phyloP scores from a whole-genome alignment of 2,113 vertebrate species.

The Cranoglanis bouderius region DNA sequence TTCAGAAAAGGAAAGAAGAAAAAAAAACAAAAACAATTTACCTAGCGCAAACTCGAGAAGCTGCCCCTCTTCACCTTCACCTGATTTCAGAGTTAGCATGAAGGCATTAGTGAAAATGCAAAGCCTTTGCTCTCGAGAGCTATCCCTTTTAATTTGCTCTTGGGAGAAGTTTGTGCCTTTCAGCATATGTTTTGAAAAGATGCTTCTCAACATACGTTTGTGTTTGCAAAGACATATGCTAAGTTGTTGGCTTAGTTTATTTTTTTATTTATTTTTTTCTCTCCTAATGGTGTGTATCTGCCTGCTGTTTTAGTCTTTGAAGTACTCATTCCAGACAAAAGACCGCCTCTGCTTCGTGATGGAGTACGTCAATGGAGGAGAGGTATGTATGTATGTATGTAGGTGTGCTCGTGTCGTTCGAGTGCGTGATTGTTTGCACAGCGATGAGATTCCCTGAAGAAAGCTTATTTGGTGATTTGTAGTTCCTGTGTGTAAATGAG shows the following conservation, averaged over 20 bases:
- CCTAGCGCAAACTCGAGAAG: conserved; percentile 17
- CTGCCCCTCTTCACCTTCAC: conserved; percentile 41
- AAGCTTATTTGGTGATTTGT: background rate
- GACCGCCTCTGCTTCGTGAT: conserved; percentile 98
- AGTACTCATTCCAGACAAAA: conserved; percentile 99
- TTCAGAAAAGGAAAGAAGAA: conserved; percentile 10
- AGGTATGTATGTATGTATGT: conserved; percentile 73
- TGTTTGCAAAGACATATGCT: conserved; percentile 41
- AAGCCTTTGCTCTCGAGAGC: conserved; percentile 24
- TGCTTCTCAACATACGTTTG: conserved; percentile 38
- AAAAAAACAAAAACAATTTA: conserved; percentile 40
- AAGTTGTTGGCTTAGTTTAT: conserved; percentile 49
- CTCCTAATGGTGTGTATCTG: conserved; percentile 44
- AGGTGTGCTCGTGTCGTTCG: background rate
- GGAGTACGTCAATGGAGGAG: conserved; percentile 98
- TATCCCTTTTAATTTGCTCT: conserved; percentile 16
- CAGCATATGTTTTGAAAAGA: conserved; percentile 29
- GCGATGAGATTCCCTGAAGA: background rate
- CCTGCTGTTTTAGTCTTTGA: conserved; percentile 90
- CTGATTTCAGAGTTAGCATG: conserved; percentile 47
- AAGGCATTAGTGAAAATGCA: conserved; percentile 30
- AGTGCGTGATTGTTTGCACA: background rate
- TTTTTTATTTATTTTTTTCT: conserved; percentile 49
- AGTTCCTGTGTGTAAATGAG: background rate
- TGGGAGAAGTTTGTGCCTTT: conserved; percentile 29